These are phyloP conservation scores for Drosophila oshimai DNA, from an alignment of 1,140 invertebrate species.

Conservation along the genomic window DNA sequence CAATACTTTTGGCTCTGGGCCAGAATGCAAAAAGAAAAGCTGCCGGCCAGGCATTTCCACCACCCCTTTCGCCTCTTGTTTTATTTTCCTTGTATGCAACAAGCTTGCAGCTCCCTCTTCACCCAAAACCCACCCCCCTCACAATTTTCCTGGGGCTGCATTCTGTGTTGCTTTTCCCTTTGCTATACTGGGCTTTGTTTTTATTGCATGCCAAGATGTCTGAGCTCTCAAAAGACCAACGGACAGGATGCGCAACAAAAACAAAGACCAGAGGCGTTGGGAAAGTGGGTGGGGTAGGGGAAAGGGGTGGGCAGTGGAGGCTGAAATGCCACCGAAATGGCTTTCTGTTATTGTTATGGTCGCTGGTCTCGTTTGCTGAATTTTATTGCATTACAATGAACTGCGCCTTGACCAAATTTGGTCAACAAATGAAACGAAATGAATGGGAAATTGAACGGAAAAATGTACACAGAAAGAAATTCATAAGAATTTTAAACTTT, in stretches of 20 bases:
- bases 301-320: neutral
- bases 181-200: conserved; percentile 47
- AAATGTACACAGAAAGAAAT: neutral
- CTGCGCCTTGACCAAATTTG: conserved; percentile 63
- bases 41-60: neutral
- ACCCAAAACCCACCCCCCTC: neutral
- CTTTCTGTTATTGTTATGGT: conserved; percentile 64
- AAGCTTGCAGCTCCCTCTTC: neutral
- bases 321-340: conserved; percentile 51
- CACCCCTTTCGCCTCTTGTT: neutral
- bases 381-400: conserved; percentile 69
- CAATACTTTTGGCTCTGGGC: conserved; percentile 53
- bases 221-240: conserved; percentile 58
- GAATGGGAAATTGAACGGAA: conserved; percentile 10
- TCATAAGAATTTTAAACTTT: neutral
- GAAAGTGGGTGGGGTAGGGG: neutral
- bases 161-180: conserved; percentile 17
- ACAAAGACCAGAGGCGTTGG: neutral
- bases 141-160: conserved; percentile 18
- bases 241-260: conserved; percentile 48
- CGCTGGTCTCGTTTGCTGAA: conserved; percentile 32
- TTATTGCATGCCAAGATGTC: conserved; percentile 70
- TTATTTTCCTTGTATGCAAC: conserved; percentile 6
- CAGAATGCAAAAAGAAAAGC: conserved; percentile 53
- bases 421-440: conserved; percentile 48